These are phyloP conservation scores for Megalops cyprinoides DNA, from an alignment of 2,797 vertebrate genomes.

Conservation along the genomic window DNA sequence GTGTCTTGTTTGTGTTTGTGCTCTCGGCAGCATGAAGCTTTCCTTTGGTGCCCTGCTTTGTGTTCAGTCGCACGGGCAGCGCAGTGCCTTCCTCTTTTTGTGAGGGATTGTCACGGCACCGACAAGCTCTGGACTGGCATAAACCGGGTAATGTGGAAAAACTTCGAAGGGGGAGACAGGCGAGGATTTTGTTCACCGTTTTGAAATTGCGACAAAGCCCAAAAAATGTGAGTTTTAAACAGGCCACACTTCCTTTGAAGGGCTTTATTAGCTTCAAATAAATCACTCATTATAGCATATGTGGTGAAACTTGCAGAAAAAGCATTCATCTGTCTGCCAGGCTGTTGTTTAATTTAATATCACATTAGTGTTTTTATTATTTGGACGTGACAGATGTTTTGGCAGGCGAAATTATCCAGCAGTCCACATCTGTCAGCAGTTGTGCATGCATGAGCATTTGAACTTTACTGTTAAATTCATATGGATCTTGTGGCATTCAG, in stretches of 20 bases:
- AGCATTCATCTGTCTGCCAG: too few species aligned
- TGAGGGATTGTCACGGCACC: background rate
- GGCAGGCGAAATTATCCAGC: too few species aligned
- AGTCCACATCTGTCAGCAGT: too few species aligned
- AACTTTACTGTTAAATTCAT: too few species aligned
- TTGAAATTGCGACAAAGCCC: background rate
- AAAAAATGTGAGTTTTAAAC: background rate
- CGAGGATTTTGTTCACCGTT: background rate
- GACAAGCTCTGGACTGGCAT: background rate
- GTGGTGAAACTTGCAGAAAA: too few species aligned
- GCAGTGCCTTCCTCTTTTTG: background rate
- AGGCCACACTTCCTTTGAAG: background rate
- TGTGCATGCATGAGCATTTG: too few species aligned
- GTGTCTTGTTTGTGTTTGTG: slow-evolving; percentile 11
- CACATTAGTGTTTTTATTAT: too few species aligned
- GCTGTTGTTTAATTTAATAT: too few species aligned
- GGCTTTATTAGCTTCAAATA: background rate
- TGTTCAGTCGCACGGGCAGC: background rate
- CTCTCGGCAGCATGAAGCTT: too few species aligned
- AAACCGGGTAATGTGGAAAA: background rate
- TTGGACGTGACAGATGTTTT: too few species aligned
- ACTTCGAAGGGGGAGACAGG: background rate
- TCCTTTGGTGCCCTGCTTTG: background rate
- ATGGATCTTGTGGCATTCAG: background rate
- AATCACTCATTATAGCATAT: background rate